A percentile compares a stretch with the other conserved stretches of the same genome.
Evolutionary conservation across 2,113 vertebrate genomes (phyloP).

Genomic region (Capra hircus): DNA sequence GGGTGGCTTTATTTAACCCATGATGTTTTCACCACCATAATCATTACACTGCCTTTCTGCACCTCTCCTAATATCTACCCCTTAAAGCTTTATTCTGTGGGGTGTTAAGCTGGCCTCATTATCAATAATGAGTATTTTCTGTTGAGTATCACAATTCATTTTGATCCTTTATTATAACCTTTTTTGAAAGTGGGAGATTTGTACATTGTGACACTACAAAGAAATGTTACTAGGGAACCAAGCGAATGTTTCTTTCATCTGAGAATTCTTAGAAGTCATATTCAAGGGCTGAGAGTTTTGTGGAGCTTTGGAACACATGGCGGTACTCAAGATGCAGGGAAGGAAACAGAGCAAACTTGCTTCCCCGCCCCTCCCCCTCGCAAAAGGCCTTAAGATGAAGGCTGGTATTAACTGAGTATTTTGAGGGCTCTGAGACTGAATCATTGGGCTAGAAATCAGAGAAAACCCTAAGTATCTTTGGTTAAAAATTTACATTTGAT

Average conservation of each 20-base stretch:
- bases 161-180: background rate
- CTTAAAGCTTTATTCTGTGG: background rate
- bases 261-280: background rate
- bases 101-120: background rate
- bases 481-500: background rate
- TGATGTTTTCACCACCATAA: background rate
- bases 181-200: background rate
- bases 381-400: background rate
- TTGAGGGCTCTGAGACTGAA: background rate
- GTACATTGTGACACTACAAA: background rate
- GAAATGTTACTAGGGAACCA: background rate
- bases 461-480: background rate
- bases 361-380: accelerated
- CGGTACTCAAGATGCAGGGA: background rate
- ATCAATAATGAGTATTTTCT: slow-evolving; percentile 46
- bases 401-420: background rate
- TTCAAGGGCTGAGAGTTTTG: background rate
- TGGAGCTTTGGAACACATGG: background rate
- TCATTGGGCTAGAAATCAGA: background rate
- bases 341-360: background rate
- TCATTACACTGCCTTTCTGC: background rate
- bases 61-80: background rate
- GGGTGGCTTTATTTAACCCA: slow-evolving; percentile 43
- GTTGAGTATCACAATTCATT: slow-evolving; percentile 3
- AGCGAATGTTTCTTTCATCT: background rate